These are phyloP conservation scores for Drosophila simulans DNA, from an alignment of 1,140 invertebrate species.

Conservation along the genomic window DNA sequence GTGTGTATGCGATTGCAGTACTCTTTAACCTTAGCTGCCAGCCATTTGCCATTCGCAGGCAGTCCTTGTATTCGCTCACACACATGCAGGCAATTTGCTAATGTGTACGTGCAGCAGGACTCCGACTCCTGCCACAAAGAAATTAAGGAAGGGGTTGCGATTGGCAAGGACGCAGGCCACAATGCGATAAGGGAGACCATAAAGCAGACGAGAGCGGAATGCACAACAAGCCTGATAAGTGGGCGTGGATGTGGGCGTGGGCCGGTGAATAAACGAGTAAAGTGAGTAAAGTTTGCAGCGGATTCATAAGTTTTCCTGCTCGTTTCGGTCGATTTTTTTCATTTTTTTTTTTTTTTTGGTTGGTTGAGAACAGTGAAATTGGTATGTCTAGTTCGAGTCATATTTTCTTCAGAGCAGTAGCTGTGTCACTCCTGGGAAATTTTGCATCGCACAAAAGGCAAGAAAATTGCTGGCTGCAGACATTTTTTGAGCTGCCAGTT, in stretches of 20 bases:
- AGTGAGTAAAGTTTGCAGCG: conserved; percentile 56
- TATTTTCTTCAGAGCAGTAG: conserved; percentile 51
- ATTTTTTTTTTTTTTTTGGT: neutral
- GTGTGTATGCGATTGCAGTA: conserved; percentile 37
- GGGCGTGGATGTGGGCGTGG: conserved; percentile 55
- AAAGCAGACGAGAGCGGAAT: conserved; percentile 36
- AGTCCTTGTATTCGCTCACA: conserved; percentile 24
- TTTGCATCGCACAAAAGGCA: conserved; percentile 22
- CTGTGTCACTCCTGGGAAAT: conserved; percentile 49
- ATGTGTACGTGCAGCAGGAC: conserved; percentile 71
- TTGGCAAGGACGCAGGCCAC: conserved; percentile 27
- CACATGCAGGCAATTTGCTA: conserved; percentile 71
- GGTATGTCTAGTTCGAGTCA: conserved; percentile 63
- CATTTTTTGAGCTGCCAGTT: conserved; percentile 48
- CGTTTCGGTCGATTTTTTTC: neutral
- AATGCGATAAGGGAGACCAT: conserved; percentile 42
- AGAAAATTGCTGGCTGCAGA: conserved; percentile 57
- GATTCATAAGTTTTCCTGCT: conserved; percentile 56
- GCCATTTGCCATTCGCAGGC: conserved; percentile 41
- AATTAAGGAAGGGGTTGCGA: conserved; percentile 51
- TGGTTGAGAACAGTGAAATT: conserved; percentile 38
- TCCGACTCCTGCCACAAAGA: conserved; percentile 58
- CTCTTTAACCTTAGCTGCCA: conserved; percentile 38
- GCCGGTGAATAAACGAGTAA: conserved; percentile 51
- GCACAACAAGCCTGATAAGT: conserved; percentile 49